Conservation (phyloP, 2,113 vertebrate genomes). For the Colistium nudipinnis region DNA sequence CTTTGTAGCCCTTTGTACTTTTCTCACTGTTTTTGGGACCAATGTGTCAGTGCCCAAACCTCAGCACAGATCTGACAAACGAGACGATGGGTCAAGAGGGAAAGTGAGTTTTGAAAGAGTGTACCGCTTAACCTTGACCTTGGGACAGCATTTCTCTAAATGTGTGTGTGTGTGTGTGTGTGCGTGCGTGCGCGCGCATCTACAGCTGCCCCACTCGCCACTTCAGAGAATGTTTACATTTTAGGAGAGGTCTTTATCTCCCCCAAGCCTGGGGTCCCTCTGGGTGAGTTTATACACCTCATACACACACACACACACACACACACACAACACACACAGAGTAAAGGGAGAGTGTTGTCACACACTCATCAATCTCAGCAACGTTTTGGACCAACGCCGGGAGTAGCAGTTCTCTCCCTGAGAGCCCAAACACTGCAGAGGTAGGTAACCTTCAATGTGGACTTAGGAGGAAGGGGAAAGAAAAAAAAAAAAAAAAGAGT, state of each 20-base stretch:
- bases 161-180: slow-evolving; percentile 72
- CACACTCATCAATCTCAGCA: slow-evolving; percentile 78
- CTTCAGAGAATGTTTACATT: slow-evolving; percentile 87
- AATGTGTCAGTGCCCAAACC: slow-evolving; percentile 57
- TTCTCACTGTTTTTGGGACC: slow-evolving; percentile 41
- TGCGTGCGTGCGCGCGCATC: slow-evolving; percentile 72
- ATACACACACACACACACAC: slow-evolving; percentile 49
- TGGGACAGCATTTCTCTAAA: slow-evolving; percentile 74
- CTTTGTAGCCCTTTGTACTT: slow-evolving; percentile 18
- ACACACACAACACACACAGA: slow-evolving; percentile 41
- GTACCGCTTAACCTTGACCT: slow-evolving; percentile 84
- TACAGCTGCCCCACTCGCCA: slow-evolving; percentile 78
- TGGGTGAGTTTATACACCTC: slow-evolving; percentile 80
- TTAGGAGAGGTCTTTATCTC: slow-evolving; percentile 84
- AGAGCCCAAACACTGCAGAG: slow-evolving; percentile 65
- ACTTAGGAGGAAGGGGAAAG: slow-evolving; percentile 20
- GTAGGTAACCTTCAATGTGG: slow-evolving; percentile 65
- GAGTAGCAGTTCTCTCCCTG: slow-evolving; percentile 56
- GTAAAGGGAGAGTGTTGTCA: slow-evolving; percentile 80
- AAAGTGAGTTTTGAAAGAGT: slow-evolving; percentile 80
- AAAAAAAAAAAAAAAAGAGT: slow-evolving; percentile 44
- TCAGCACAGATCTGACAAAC: slow-evolving; percentile 42
- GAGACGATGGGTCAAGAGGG: slow-evolving; percentile 77
- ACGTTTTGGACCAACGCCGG: slow-evolving; percentile 55
- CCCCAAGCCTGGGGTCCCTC: slow-evolving; percentile 76